phyloP scores from a whole-genome alignment of 2,113 vertebrate genomes.

The Microtus ochrogaster region DNA sequence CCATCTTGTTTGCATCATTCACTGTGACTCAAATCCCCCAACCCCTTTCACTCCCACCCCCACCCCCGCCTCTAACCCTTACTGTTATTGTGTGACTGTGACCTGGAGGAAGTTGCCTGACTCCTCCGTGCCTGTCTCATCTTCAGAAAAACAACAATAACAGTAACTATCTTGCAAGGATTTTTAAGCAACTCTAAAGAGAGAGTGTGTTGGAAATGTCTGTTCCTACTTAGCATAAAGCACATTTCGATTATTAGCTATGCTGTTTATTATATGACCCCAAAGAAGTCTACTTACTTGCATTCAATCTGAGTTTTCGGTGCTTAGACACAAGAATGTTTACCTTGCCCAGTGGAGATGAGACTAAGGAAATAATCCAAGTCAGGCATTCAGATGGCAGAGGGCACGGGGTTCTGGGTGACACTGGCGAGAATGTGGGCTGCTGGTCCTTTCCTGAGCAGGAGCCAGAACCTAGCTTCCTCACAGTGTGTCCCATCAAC shows the following conservation, averaged over 20 bases:
- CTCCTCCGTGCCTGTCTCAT: not conserved
- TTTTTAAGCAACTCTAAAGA: not conserved
- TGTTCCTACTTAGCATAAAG: not conserved
- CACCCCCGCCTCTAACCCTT: not conserved
- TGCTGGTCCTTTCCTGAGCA: not conserved
- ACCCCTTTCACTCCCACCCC: not conserved
- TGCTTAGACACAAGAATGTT: not conserved
- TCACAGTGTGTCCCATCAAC: conserved; percentile 12
- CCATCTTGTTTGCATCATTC: not conserved
- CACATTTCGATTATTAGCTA: not conserved
- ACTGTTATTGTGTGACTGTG: not conserved
- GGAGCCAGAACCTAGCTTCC: not conserved
- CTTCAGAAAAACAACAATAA: not conserved
- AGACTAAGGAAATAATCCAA: not conserved
- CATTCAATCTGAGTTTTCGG: not conserved
- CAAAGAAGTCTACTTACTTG: not conserved
- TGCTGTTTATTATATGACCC: not conserved
- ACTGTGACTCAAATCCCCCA: not conserved
- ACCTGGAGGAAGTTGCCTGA: not conserved
- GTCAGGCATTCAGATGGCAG: not conserved
- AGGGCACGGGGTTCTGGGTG: not conserved
- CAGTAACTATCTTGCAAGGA: not conserved
- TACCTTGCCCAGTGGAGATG: not conserved
- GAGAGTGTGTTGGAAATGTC: not conserved
- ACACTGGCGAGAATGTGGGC: not conserved